Percentiles rank a stretch among this genome's conserved stretches.
phyloP scores from a whole-genome alignment of 2,113 vertebrate genomes.

The Agapornis roseicollis region DNA sequence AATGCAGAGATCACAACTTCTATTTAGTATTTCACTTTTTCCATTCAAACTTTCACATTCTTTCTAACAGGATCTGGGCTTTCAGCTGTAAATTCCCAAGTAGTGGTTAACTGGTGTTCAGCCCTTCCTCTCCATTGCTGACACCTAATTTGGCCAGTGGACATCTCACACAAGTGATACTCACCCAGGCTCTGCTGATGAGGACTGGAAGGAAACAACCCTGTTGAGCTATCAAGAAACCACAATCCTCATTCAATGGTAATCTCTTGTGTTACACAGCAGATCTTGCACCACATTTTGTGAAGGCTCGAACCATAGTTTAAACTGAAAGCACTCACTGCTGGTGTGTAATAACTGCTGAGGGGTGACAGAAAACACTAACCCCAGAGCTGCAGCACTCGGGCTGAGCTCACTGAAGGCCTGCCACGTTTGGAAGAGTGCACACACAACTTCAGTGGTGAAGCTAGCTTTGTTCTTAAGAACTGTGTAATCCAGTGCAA shows the following conservation, averaged over 20 bases:
- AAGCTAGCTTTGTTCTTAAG: background rate
- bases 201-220: background rate
- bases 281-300: background rate
- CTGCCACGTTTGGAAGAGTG: background rate
- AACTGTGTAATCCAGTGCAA: background rate
- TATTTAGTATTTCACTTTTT: background rate
- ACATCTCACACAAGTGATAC: background rate
- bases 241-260: background rate
- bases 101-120: background rate
- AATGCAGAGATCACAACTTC: background rate
- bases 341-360: background rate
- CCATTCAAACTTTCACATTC: background rate
- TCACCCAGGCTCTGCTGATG: background rate
- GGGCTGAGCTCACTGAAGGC: background rate
- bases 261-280: accelerated
- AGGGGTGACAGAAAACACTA: background rate
- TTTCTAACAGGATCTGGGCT: background rate
- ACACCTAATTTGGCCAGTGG: background rate
- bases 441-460: background rate
- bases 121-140: background rate
- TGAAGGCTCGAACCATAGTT: background rate
- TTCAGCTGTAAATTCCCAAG: background rate
- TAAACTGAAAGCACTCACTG: background rate
- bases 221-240: background rate
- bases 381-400: background rate